Percentiles rank a stretch among this genome's conserved stretches.
These are phyloP conservation scores for Ostrea edulis DNA, from an alignment of 1,140 invertebrate species.

Conservation along the genomic window DNA sequence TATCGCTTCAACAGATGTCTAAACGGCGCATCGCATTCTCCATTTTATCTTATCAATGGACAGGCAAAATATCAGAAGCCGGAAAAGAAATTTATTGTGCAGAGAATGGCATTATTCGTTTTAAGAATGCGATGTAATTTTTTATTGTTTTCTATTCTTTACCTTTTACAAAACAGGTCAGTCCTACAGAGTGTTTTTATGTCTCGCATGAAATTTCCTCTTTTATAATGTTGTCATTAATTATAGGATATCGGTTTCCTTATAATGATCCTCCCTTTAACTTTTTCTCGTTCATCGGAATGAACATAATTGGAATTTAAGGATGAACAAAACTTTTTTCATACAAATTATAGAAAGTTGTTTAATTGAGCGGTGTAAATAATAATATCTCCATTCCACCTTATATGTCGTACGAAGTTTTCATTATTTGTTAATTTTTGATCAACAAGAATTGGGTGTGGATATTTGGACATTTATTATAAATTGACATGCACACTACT, in stretches of 20 bases:
- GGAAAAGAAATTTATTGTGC: not conserved
- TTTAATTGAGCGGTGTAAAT: not conserved
- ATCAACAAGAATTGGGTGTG: conserved; percentile 16
- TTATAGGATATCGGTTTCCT: conserved; percentile 15
- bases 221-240: conserved; percentile 19
- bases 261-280: not conserved
- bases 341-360: conserved; percentile 3
- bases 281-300: not conserved
- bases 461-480: not conserved
- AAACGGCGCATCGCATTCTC: conserved; percentile 14
- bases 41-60: not conserved
- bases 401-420: not conserved
- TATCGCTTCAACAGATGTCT: conserved; percentile 21
- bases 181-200: not conserved
- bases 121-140: not conserved
- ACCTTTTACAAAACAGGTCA: not conserved
- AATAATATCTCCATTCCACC: not conserved
- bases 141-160: not conserved
- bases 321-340: not conserved
- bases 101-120: not conserved
- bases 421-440: not conserved
- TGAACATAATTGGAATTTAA: conserved; percentile 2
- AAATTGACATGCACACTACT: not conserved
- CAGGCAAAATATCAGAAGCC: not conserved
- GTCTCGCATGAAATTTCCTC: conserved; percentile 14